These are phyloP conservation scores for Lasioglossum villosulum DNA, from an alignment of 2,888 invertebrate genomes.

Conservation along the genomic window DNA sequence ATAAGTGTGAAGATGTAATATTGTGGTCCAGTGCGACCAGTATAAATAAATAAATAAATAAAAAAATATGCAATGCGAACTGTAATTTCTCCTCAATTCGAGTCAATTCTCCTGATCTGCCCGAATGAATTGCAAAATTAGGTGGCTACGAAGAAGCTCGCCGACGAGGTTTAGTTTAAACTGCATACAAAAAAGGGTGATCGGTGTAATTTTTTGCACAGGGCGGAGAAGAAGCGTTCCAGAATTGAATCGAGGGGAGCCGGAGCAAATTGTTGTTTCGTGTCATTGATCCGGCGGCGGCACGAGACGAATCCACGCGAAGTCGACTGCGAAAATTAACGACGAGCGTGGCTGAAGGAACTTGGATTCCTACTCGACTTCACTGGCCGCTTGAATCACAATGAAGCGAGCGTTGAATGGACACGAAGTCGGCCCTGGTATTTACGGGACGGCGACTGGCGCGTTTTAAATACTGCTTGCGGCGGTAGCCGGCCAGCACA, in stretches of 20 bases:
- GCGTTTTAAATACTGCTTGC: conserved; percentile 24
- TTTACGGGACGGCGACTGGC: conserved; percentile 17
- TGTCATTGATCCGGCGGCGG: not conserved
- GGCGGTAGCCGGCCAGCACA: not conserved
- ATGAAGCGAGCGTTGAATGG: conserved; percentile 26
- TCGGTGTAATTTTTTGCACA: not conserved
- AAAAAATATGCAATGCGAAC: no score
- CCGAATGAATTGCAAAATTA: not conserved
- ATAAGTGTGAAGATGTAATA: no score
- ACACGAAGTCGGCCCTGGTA: conserved; percentile 14
- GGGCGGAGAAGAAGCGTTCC: no score
- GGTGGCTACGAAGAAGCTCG: not conserved
- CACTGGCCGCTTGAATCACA: conserved; percentile 30
- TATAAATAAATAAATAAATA: no score
- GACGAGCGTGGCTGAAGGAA: not conserved
- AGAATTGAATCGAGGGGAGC: not conserved
- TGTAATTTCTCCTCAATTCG: not conserved
- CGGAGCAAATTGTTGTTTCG: not conserved
- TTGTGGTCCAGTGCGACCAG: no score
- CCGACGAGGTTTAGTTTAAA: not conserved
- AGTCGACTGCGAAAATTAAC: conserved; percentile 34
- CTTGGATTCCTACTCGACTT: conserved; percentile 17
- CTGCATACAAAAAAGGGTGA: not conserved
- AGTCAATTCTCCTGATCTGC: no score
- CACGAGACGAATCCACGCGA: not conserved